These are phyloP conservation scores for Galeopsomyia nigrocyanea DNA, from an alignment of 2,888 invertebrate species.

Conservation along the genomic window DNA sequence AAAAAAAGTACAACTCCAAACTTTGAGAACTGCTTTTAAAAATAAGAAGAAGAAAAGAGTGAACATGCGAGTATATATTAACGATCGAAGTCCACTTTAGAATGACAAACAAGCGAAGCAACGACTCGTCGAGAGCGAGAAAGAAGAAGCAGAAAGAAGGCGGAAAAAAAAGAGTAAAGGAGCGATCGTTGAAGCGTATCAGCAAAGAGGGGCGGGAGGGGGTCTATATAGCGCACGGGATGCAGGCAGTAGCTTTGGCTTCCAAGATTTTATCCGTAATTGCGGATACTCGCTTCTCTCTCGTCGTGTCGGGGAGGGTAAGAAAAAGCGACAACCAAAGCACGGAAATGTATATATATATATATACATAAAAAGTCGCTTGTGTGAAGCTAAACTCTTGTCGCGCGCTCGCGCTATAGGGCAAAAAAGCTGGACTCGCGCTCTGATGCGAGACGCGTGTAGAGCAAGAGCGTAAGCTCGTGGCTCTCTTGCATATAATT, in stretches of 20 bases:
- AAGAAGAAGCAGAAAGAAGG: constrained; percentile 8
- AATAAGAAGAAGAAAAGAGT: too few relatives aligned
- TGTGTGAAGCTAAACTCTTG: constrained; percentile 20
- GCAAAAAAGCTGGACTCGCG: neutral
- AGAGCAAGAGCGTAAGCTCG: constrained; percentile 16
- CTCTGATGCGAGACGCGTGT: constrained; percentile 2
- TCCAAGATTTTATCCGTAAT: constrained; percentile 47
- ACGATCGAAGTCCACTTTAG: too few relatives aligned
- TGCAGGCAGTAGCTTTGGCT: constrained; percentile 4
- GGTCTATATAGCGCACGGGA: constrained; percentile 6
- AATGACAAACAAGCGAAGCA: neutral
- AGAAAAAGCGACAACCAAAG: constrained; percentile 19
- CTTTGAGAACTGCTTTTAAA: too few relatives aligned
- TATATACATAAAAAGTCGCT: constrained; percentile 7
- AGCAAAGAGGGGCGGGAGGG: too few relatives aligned
- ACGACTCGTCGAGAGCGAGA: constrained; percentile 9
- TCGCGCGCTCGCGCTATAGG: neutral
- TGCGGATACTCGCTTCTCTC: constrained; percentile 39
- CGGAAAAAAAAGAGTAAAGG: constrained; percentile 13
- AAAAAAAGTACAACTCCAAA: too few relatives aligned
- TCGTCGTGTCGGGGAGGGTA: constrained; percentile 7
- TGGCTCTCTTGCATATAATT: constrained; percentile 37
- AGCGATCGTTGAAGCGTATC: constrained; percentile 2
- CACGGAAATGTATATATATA: constrained; percentile 32
- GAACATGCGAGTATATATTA: too few relatives aligned